These are phyloP conservation scores for Caenorhabditis japonica DNA, from an alignment of 2,888 invertebrate genomes.

Conservation along the genomic window DNA sequence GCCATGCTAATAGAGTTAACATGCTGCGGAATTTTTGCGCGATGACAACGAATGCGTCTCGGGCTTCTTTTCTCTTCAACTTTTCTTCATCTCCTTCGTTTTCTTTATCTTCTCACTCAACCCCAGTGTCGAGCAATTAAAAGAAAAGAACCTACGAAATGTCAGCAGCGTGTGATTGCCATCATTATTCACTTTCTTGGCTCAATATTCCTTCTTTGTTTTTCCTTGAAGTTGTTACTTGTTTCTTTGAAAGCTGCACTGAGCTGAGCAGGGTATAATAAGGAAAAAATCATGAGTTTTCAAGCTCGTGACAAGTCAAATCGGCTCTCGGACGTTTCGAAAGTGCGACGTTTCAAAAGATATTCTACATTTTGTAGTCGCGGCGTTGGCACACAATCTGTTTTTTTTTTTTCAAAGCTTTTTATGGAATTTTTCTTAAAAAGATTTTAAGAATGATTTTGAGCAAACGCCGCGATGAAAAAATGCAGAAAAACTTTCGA, in stretches of 20 bases:
- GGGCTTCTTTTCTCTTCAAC: conserved; percentile 4
- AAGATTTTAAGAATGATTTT: too few species aligned
- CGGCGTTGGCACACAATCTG: too few species aligned
- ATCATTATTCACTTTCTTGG: conserved; percentile 19
- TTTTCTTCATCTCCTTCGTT: conserved; percentile 8
- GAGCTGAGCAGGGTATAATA: too few species aligned
- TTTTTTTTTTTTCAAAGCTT: too few species aligned
- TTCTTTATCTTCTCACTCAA: conserved; percentile 7
- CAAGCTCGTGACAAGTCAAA: too few species aligned
- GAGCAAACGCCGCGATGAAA: too few species aligned
- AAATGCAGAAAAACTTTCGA: conserved; percentile 6
- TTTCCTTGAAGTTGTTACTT: conserved; percentile 2
- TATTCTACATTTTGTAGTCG: too few species aligned
- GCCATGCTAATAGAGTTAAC: conserved; percentile 38
- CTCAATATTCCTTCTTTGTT: conserved; percentile 2
- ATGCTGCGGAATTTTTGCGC: conserved; percentile 12
- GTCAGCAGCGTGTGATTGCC: conserved; percentile 18
- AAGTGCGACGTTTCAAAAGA: too few species aligned
- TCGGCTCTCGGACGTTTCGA: too few species aligned
- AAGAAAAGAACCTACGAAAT: conserved; percentile 13
- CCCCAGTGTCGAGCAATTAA: conserved; percentile 34
- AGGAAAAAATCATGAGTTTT: too few species aligned
- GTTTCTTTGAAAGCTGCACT: conserved; percentile 1
- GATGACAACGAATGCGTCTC: conserved; percentile 2
- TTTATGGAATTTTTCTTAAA: too few species aligned